Evolutionary conservation across 2,888 invertebrate species (phyloP).

Genomic region (Eupithecia tripunctaria): DNA sequence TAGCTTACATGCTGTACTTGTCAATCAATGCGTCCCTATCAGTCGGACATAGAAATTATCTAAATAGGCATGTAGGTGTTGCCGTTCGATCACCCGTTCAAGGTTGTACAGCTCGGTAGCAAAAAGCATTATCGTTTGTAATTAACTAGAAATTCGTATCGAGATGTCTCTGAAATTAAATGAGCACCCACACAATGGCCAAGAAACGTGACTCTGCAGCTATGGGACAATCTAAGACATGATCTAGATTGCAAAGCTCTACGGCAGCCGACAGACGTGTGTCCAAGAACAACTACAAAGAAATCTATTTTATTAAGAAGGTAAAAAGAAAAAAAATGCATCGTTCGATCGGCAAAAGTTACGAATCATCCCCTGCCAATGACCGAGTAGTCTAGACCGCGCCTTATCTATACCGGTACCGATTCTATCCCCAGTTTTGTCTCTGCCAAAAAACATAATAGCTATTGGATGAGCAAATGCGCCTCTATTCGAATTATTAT

Average conservation of each 20-base stretch:
- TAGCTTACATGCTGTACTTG: conserved; percentile 68
- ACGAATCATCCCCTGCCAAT: conserved; percentile 81
- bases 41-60: conserved; percentile 56
- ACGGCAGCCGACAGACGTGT: conserved; percentile 72
- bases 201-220: conserved; percentile 76
- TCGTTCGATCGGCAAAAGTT: conserved; percentile 69
- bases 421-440: conserved; percentile 52
- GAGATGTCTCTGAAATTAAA: conserved; percentile 71
- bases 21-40: conserved; percentile 70
- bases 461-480: conserved; percentile 70
- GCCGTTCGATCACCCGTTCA: conserved; percentile 58
- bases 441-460: conserved; percentile 68
- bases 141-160: conserved; percentile 75
- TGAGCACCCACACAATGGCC: conserved; percentile 72
- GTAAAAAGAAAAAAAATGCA: conserved; percentile 72
- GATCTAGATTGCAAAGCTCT: conserved; percentile 79
- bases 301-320: conserved; percentile 73
- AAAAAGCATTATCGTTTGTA: conserved; percentile 68
- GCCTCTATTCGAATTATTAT: conserved; percentile 49
- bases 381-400: conserved; percentile 75
- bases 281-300: conserved; percentile 75
- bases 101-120: conserved; percentile 52
- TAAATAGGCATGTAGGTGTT: conserved; percentile 56
- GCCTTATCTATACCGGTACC: conserved; percentile 48
- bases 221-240: conserved; percentile 78